Percentiles rank a stretch among this genome's conserved stretches.
Evolutionary conservation across 2,113 vertebrate species (phyloP).

Genomic region (Machaerirhynchus nigripectus): DNA sequence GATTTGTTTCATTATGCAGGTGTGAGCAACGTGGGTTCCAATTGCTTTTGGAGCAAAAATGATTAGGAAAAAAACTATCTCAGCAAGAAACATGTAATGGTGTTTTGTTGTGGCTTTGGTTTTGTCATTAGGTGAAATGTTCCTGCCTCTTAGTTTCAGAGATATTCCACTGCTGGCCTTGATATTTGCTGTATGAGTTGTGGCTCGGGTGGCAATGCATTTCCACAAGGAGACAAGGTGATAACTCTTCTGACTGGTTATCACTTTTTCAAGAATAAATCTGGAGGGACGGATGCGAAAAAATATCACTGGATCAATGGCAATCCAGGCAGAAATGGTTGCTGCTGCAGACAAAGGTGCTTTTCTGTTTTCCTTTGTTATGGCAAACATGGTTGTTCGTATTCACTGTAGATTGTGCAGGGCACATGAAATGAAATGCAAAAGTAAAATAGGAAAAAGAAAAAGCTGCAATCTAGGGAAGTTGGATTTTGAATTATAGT

Average conservation of each 20-base stretch:
- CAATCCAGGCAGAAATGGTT: background rate
- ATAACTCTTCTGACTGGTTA: constrained; percentile 18
- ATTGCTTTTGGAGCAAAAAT: background rate
- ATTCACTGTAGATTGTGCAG: background rate
- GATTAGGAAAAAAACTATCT: background rate
- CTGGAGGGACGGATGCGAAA: background rate
- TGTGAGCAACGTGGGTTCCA: background rate
- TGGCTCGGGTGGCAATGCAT: background rate
- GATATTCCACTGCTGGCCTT: background rate
- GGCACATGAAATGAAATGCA: background rate
- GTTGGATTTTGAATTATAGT: constrained; percentile 20
- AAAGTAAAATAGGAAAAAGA: background rate
- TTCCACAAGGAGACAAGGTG: constrained; percentile 20
- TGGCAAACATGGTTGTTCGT: background rate
- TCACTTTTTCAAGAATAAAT: constrained; percentile 28
- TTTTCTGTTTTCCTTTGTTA: background rate
- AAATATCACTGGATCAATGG: background rate
- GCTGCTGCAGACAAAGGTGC: background rate
- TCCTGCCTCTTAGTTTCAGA: background rate
- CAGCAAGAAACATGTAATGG: background rate
- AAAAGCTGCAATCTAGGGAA: background rate
- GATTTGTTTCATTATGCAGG: background rate
- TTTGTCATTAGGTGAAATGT: background rate
- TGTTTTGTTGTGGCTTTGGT: background rate
- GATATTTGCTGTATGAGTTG: background rate